phyloP scores from a whole-genome alignment of 2,797 vertebrate species.

The Microctenopoma lineatum region DNA sequence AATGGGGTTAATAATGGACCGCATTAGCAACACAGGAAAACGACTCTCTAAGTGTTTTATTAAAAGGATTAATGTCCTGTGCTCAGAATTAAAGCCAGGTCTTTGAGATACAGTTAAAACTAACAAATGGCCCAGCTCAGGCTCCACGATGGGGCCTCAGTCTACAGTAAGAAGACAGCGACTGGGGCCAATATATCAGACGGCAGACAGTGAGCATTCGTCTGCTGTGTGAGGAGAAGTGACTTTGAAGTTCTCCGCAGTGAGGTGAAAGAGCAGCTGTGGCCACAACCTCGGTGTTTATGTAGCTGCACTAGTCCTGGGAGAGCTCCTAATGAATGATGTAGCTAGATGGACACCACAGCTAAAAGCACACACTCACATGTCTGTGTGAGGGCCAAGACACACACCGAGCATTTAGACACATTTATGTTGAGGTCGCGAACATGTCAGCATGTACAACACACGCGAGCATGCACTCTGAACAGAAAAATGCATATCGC shows the following conservation, averaged over 20 bases:
- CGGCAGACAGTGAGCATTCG: conserved; percentile 77
- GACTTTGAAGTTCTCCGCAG: conserved; percentile 83
- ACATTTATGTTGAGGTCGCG: conserved; percentile 44
- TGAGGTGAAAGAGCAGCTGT: conserved; percentile 82
- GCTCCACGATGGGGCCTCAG: conserved; percentile 70
- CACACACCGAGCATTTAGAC: conserved; percentile 56
- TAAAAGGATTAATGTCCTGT: conserved; percentile 83
- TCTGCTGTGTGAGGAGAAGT: conserved; percentile 75
- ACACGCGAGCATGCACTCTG: conserved; percentile 19
- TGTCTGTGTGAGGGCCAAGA: conserved; percentile 66
- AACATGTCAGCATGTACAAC: conserved; percentile 35
- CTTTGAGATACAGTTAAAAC: conserved; percentile 75
- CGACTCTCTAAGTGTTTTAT: conserved; percentile 77
- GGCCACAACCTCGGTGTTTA: conserved; percentile 83
- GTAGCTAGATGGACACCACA: conserved; percentile 72
- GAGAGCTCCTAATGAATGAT: conserved; percentile 83
- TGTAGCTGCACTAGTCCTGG: conserved; percentile 76
- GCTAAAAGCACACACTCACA: conserved; percentile 70
- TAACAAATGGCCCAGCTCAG: conserved; percentile 77
- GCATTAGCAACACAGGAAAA: conserved; percentile 76
- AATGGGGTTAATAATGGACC: conserved; percentile 83
- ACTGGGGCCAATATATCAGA: conserved; percentile 78
- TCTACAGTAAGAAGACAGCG: conserved; percentile 69
- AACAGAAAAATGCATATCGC: conserved; percentile 10
- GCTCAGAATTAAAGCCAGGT: conserved; percentile 73